Conservation (phyloP, 2,113 vertebrate species). For the Dicaeum eximium region DNA sequence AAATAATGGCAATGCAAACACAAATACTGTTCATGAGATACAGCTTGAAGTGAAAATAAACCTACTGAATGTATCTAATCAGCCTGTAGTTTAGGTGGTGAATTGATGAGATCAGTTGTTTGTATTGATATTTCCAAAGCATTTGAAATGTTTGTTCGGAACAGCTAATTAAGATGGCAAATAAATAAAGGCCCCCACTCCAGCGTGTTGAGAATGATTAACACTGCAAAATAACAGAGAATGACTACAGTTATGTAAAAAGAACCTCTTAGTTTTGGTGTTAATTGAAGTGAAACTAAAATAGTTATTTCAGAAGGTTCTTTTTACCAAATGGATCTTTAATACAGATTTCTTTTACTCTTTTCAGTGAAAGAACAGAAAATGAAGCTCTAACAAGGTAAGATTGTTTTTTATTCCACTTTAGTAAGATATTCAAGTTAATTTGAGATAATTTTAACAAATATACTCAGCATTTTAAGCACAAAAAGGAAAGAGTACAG, state of each 20-base stretch:
- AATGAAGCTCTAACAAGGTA: slow-evolving; percentile 53
- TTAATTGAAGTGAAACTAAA: background rate
- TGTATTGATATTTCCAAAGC: background rate
- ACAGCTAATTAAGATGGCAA: background rate
- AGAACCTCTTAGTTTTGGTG: background rate
- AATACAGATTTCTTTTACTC: slow-evolving; percentile 37
- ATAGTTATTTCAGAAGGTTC: background rate
- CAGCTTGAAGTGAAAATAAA: background rate
- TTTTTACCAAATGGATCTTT: slow-evolving; percentile 1
- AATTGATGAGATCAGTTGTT: background rate
- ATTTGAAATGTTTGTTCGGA: background rate
- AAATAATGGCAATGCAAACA: background rate
- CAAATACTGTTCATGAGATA: background rate
- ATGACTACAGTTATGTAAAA: background rate
- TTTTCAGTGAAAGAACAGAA: slow-evolving; percentile 47
- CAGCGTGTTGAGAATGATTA: background rate
- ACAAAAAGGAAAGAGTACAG: background rate
- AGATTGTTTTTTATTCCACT: background rate
- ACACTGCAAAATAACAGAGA: background rate
- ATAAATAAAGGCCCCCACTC: background rate
- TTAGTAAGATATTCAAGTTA: background rate
- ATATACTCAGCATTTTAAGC: background rate
- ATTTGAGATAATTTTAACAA: background rate
- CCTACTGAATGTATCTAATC: background rate
- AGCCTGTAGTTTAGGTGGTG: background rate